Evolutionary conservation across 2,888 invertebrate genomes (phyloP).

Genomic region (Lathronympha strigana): DNA sequence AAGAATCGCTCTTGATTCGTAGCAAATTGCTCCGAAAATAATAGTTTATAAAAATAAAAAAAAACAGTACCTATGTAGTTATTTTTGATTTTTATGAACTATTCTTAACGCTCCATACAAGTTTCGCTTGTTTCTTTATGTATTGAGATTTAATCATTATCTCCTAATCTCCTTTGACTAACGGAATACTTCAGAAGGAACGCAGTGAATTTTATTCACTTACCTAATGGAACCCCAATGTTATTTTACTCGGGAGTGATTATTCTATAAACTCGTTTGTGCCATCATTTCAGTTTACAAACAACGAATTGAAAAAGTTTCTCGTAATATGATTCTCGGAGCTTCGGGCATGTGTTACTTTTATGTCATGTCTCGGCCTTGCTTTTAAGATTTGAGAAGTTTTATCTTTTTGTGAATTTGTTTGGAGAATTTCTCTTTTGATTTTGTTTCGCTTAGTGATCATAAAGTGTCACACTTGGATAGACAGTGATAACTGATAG

Average conservation of each 20-base stretch:
- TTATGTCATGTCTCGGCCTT: constrained; percentile 28
- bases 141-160: too few relatives aligned
- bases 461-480: background rate
- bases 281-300: constrained; percentile 58
- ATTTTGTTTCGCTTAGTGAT: background rate
- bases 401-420: background rate
- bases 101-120: too few relatives aligned
- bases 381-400: constrained; percentile 14
- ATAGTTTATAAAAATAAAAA: too few relatives aligned
- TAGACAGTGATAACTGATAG: too few relatives aligned
- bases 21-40: too few relatives aligned
- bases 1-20: too few relatives aligned
- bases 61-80: too few relatives aligned
- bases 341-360: constrained; percentile 47
- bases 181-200: background rate
- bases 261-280: constrained; percentile 65
- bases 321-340: constrained; percentile 56
- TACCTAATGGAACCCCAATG: constrained; percentile 1
- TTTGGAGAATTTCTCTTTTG: constrained; percentile 9
- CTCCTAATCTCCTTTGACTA: background rate
- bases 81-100: too few relatives aligned
- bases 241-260: constrained; percentile 34
- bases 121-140: too few relatives aligned
- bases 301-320: constrained; percentile 69
- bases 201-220: constrained; percentile 18